phyloP scores from a whole-genome alignment of 1,140 invertebrate genomes.

The Nymphalis io region DNA sequence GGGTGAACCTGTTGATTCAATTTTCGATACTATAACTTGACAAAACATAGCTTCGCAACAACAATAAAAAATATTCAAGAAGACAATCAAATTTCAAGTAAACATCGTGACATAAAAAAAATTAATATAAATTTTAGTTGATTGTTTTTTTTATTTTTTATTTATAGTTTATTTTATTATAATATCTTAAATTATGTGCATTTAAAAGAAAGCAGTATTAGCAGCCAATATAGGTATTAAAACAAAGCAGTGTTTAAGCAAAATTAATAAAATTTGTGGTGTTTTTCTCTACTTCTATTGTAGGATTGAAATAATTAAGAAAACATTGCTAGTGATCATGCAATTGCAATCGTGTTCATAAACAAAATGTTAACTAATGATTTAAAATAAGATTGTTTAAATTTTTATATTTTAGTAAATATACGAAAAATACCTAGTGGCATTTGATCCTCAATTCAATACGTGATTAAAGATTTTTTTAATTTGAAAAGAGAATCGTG shows the following conservation, averaged over 20 bases:
- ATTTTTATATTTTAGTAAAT: background rate
- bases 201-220: background rate
- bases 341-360: constrained; percentile 2
- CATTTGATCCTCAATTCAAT: background rate
- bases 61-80: background rate
- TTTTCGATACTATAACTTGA: constrained; percentile 28
- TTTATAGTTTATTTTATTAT: constrained; percentile 2
- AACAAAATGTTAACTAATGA: background rate
- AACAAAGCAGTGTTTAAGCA: constrained; percentile 9
- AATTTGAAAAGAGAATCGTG: constrained; percentile 1
- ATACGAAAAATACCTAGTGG: too few species aligned
- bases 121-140: background rate
- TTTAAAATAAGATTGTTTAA: background rate
- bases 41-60: background rate
- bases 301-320: constrained; percentile 14
- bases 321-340: constrained; percentile 12
- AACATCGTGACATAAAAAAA: background rate
- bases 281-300: background rate
- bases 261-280: constrained; percentile 6
- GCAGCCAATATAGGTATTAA: constrained; percentile 11
- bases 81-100: background rate
- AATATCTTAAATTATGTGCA: constrained; percentile 13
- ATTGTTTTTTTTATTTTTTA: background rate
- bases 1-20: constrained; percentile 91
- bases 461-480: background rate